Evolutionary conservation across 2,888 invertebrate species (phyloP).

Genomic region (Nomada goodeniana): DNA sequence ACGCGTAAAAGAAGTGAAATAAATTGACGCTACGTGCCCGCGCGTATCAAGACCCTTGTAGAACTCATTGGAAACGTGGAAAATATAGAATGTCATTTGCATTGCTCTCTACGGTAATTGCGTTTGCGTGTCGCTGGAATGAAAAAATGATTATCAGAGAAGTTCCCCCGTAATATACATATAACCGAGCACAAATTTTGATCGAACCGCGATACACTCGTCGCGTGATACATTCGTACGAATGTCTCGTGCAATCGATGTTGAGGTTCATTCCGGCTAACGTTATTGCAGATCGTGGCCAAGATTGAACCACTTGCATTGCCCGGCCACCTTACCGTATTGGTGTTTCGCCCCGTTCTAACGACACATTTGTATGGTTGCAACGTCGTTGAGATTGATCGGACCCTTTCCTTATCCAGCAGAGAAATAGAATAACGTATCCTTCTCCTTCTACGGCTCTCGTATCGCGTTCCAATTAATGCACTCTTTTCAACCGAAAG

Average conservation of each 20-base stretch:
- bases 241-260: conserved; percentile 1
- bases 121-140: not conserved
- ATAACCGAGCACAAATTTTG: conserved; percentile 14
- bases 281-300: conserved; percentile 19
- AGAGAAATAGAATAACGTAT: not conserved
- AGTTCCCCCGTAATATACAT: not conserved
- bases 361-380: not conserved
- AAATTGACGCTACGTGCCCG: too few species aligned
- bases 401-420: not conserved
- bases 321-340: conserved; percentile 1
- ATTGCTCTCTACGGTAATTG: not conserved
- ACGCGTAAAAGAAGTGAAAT: too few species aligned
- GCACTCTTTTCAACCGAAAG: too few species aligned
- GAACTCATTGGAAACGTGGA: not conserved
- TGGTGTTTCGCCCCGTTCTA: conserved; percentile 19
- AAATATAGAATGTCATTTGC: not conserved
- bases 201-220: conserved; percentile 1
- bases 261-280: conserved; percentile 18
- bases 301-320: conserved; percentile 6
- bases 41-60: too few species aligned
- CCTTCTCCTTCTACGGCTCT: too few species aligned
- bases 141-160: conserved; percentile 14
- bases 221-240: conserved; percentile 14
- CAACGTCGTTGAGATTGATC: not conserved
- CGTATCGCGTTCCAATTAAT: too few species aligned